Base-by-base conservation (phyloP, 2,797 vertebrate genomes). In the Paramormyrops hopkinsi region DNA sequence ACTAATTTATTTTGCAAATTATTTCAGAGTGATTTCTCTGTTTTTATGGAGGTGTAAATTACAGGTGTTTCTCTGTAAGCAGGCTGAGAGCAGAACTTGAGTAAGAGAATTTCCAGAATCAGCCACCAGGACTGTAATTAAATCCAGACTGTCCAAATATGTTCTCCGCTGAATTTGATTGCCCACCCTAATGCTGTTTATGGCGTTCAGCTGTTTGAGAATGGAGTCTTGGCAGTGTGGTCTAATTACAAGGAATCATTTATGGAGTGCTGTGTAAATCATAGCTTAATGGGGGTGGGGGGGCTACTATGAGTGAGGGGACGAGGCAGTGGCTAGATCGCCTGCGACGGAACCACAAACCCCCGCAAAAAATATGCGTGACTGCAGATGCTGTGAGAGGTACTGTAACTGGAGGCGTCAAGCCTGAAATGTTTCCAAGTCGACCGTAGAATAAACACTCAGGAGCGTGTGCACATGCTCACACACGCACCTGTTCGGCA, bases 161-260 rank as follows among this genome's bases (percentile, higher is more conserved):
- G 85, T 54, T 54, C 50, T 19, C 11, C 0, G 12, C 46, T 25
- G 46, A 84, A 46, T 50, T 84, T 46, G 46, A 84, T 84, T 84
- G 82, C 85, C 51, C 29, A 33, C 51, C 85, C 29, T n/a, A 54
- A 54, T 37, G 51, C 33, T 86, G 53, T 86, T 86, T 86, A 86
- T 54, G 25, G 19, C 22, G 7, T 56, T 54, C 50, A 54, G 22
- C 53, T 54, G 85, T 37, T 54, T 86, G 50, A 86, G 25, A 86
- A 86, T 14, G 25, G 51, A 86, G 50, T 41, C 17, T 54, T 56
- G 85, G 50, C 85, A 86, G 51, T 19, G 29, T 5, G 17, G 85
- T 86, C 84, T 54, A 54, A 86, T 54, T 86, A 37, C 85, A 86
- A 53, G 50, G 29, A 86, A 54, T 86, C 85, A 56, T 54, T 86